phyloP scores from a whole-genome alignment of 2,888 invertebrate genomes.

The Caenorhabditis virilis region DNA sequence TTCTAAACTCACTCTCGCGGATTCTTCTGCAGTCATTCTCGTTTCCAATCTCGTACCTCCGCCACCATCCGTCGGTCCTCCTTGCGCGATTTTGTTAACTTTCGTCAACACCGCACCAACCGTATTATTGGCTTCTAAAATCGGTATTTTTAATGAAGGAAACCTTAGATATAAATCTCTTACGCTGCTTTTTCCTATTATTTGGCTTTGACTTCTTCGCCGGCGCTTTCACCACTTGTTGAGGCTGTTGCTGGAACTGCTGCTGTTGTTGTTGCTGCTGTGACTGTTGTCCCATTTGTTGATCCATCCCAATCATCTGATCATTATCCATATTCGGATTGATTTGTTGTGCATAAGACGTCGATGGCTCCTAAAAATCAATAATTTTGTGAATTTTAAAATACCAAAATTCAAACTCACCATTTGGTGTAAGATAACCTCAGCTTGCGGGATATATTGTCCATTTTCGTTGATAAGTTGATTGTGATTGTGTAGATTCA shows the following conservation, averaged over 20 bases:
- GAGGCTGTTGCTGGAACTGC: neutral
- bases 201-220: slow-evolving; percentile 5
- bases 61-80: neutral
- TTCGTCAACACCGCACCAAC: slow-evolving; percentile 23
- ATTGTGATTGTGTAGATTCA: neutral
- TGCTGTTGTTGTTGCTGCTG: neutral
- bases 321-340: slow-evolving; percentile 2
- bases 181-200: slow-evolving; percentile 6
- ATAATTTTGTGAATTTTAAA: neutral
- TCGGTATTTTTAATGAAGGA: too few species aligned
- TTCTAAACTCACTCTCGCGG: slow-evolving; percentile 5
- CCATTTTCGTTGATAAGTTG: neutral
- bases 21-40: slow-evolving; percentile 11
- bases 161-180: neutral
- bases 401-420: too few species aligned
- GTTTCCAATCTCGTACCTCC: slow-evolving; percentile 8
- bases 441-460: neutral
- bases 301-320: slow-evolving; percentile 7
- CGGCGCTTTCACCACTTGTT: neutral
- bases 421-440: neutral
- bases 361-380: neutral
- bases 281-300: neutral
- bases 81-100: slow-evolving; percentile 15
- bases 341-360: neutral
- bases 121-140: slow-evolving; percentile 1